Conservation (phyloP, 2,797 vertebrate genomes). For the Cyprinodon diabolis region DNA sequence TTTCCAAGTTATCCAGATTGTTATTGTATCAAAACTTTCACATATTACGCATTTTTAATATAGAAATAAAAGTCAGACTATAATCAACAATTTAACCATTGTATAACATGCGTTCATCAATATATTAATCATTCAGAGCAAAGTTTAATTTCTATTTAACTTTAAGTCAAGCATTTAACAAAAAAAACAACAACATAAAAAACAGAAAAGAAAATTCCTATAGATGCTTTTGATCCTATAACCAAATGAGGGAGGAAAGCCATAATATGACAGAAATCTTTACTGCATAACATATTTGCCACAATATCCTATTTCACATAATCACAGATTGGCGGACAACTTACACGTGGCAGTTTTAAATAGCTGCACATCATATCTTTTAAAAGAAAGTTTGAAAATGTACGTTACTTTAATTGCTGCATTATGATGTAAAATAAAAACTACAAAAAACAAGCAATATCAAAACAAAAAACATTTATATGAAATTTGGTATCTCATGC, state of each 20-base stretch:
- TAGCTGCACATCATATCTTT: background rate
- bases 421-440: background rate
- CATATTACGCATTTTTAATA: background rate
- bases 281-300: background rate
- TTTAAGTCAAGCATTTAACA: background rate
- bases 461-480: background rate
- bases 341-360: background rate
- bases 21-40: background rate
- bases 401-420: background rate
- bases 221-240: background rate
- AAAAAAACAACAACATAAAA: background rate
- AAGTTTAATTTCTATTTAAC: background rate
- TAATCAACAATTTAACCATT: background rate
- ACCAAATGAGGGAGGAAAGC: background rate
- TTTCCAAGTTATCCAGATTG: background rate
- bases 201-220: background rate
- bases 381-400: background rate
- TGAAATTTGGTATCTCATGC: background rate
- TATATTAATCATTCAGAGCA: background rate
- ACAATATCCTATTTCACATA: constrained; percentile 1
- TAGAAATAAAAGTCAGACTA: background rate
- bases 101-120: background rate
- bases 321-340: background rate
- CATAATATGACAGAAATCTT: background rate
- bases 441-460: background rate